Evolutionary conservation across 2,888 invertebrate species (phyloP).

Genomic region (Zeuzera pyrina): DNA sequence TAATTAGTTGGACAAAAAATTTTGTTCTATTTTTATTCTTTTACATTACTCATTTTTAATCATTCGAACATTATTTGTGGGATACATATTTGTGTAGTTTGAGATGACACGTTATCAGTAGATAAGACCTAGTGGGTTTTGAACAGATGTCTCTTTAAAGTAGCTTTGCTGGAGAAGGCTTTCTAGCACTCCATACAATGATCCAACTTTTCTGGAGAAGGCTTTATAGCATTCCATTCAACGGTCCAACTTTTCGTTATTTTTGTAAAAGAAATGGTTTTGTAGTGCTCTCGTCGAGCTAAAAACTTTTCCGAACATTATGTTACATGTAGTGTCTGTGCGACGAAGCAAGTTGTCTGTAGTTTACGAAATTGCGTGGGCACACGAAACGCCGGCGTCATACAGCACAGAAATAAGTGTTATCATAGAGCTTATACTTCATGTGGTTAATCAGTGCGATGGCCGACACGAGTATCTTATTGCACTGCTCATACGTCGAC

Average conservation of each 20-base stretch:
- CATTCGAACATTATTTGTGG: too few species aligned
- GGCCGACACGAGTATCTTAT: conserved; percentile 32
- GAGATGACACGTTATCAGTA: too few species aligned
- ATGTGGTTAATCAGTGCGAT: conserved; percentile 39
- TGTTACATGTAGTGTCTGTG: conserved; percentile 28
- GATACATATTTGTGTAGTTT: too few species aligned
- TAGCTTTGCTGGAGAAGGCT: too few species aligned
- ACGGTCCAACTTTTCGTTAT: conserved; percentile 26
- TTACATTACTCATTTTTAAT: too few species aligned
- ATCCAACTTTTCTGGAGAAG: too few species aligned
- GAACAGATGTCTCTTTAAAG: too few species aligned
- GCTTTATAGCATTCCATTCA: too few species aligned
- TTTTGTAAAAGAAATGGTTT: conserved; percentile 38
- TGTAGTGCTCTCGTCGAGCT: conserved; percentile 27
- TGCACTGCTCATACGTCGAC: conserved; percentile 34
- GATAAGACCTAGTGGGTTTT: too few species aligned
- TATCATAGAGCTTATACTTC: conserved; percentile 39
- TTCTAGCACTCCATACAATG: too few species aligned
- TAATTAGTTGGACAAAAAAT: too few species aligned
- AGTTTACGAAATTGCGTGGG: conserved; percentile 33
- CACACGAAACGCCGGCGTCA: conserved; percentile 38
- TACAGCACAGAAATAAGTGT: conserved; percentile 28
- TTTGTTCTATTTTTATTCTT: too few species aligned
- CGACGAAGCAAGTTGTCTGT: conserved; percentile 34
- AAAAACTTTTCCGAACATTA: conserved; percentile 29